These are phyloP conservation scores for Macrocentrus cingulum DNA, from an alignment of 1,140 invertebrate species.

Conservation along the genomic window DNA sequence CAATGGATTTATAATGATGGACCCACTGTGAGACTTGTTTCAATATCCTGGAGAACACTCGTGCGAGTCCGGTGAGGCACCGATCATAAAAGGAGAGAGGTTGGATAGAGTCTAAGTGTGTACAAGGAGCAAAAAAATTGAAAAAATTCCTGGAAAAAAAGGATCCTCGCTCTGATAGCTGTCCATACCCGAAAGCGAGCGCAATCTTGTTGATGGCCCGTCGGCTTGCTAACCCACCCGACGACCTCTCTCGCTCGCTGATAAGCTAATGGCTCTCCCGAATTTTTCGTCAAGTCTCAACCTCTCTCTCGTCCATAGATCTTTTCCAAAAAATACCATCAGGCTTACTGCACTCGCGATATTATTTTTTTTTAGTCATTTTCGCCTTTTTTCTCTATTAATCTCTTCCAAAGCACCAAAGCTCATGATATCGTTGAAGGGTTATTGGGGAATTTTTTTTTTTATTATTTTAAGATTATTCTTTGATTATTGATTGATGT, in stretches of 20 bases:
- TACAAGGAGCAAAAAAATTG: not conserved
- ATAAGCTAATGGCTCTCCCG: conserved; percentile 29
- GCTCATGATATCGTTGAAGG: too few species aligned
- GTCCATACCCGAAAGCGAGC: conserved; percentile 6
- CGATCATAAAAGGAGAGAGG: conserved; percentile 2
- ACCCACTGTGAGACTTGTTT: too few species aligned
- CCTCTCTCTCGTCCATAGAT: not conserved
- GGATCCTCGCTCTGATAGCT: conserved; percentile 2
- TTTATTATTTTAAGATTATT: too few species aligned
- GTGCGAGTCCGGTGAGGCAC: not conserved
- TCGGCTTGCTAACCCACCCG: not conserved
- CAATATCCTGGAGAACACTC: too few species aligned
- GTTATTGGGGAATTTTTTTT: too few species aligned
- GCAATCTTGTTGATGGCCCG: conserved; percentile 14
- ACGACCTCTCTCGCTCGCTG: conserved; percentile 9
- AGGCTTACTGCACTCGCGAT: too few species aligned
- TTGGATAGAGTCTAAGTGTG: not conserved
- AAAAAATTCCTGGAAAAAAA: not conserved
- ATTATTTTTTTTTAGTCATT: too few species aligned
- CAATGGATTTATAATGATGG: too few species aligned
- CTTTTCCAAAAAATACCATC: not conserved
- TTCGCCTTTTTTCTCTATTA: too few species aligned
- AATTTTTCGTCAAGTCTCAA: conserved; percentile 4
- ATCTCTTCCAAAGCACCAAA: too few species aligned
- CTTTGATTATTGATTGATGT: too few species aligned